Base-by-base conservation (phyloP, 2,797 vertebrate genomes). In the Apodemus agrarius region DNA sequence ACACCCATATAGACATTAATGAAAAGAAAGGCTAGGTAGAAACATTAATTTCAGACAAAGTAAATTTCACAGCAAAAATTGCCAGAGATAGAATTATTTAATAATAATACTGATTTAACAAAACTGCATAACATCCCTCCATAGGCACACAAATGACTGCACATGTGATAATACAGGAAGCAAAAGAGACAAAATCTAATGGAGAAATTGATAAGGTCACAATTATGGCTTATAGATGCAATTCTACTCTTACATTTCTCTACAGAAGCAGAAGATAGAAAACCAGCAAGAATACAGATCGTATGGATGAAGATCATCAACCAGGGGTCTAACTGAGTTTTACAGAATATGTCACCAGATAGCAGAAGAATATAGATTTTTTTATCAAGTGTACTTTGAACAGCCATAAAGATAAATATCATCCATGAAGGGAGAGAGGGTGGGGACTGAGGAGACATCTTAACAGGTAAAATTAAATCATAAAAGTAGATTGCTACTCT, bases 401-500 rank as follows among this genome's bases (percentile, higher is more conserved):
- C 3, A 75, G 49, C 74, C 61, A 93, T 31, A 37, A 84, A 90
- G 3, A 9, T 54, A 84, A 46, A 65, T 22, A 16, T 65, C 40
- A 75, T 57, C 1, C 7, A 81, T 46, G 29, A 21, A 26, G 19
- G 14, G 3, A 21, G 14, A 54, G 17, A 24, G 3, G 22, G 16
- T 72, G 16, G 63, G 22, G 69, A 12, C 49, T 85, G 43, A 26
- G 17, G 67, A 78, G 57, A 40, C 2, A 91, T 43, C 63, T 95
- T 63, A 95, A 92, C 13, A 65, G 13, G 13, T 54, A 54, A 89
- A 95, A 74, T 65, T 76, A 76, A 91, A 61, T 95, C 24, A 54
- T 90, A 93, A 95, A 91, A 90, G 34, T 87, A 92, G 37, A 8
- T 52, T 90, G 67, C 34, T 87, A 80, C 3, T 26, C 82, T 82